Base-by-base conservation (phyloP, 2,888 invertebrate genomes). In the Aspidiotus destructor region DNA sequence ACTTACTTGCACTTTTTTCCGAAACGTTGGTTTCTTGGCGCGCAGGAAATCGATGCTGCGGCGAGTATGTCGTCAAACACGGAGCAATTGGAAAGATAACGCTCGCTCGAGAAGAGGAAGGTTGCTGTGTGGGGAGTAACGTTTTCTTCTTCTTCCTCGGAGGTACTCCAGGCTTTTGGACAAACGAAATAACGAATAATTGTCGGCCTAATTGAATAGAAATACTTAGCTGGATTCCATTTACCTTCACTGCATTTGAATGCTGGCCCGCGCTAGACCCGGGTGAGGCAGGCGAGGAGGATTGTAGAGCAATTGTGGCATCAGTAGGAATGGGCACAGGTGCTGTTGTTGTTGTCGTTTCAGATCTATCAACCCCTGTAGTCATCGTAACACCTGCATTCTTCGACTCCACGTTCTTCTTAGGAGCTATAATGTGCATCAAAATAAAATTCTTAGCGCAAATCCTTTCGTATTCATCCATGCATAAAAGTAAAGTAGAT, bases 101-200 rank as follows among this genome's bases (percentile, higher is more conserved):
- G 79, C 88, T 88, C 72, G 87, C 86, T 75, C 89, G 82, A 73
- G 86, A 85, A 76, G 85, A 86, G 74, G 85, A 84, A 73, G 86
- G 86, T n/a, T 77, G 76, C 71, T 78, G 78, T 28, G 77, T 76
- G 0, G 78, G 78, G 77, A 82, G 77, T 41, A 79, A 73, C 55
- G 78, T 78, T 73, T 78, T 80, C 73, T 77, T 79, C 74, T 78
- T 79, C 70, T 77, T 77, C 54, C 70, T 70, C 41, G 68, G 63
- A 8, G 70, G 71, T 48, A 70, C 71, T 63, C 67, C 70, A n/a
- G 71, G 70, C 40, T 70, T n/a, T 5, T 28, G 28, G 40, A 28
- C 28, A 28, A 5, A 5, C 28, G 28, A 28, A 28, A 28, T 28
- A 28, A 28, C 5, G 28, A 28, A 28, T 28, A 60, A 52, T n/a